A percentile compares a stretch with the other conserved stretches of the same genome.
Conservation (phyloP, 2,888 invertebrate genomes). For the Drosophila acutilabella region DNA sequence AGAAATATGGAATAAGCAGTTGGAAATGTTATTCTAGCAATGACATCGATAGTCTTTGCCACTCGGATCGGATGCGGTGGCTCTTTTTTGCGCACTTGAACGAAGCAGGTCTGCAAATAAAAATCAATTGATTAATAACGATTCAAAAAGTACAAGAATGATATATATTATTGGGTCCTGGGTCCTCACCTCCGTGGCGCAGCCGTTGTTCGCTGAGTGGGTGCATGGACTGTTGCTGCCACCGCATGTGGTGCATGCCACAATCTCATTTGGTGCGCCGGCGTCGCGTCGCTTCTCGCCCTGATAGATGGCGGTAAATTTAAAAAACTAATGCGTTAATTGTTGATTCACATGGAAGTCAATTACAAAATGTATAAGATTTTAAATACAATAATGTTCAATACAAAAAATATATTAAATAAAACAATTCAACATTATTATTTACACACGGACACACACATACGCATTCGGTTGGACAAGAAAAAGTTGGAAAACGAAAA, state of each 20-base stretch:
- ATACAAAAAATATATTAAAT: neutral
- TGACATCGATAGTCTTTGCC: constrained; percentile 97
- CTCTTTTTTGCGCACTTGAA: constrained; percentile 95
- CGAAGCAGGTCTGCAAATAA: constrained; percentile 91
- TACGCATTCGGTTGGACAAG: constrained; percentile 48
- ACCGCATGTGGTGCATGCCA: constrained; percentile 92
- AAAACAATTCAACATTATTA: constrained; percentile 27
- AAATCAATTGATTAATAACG: neutral
- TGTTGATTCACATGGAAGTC: constrained; percentile 10
- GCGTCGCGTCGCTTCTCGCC: constrained; percentile 94
- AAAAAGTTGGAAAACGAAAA: constrained; percentile 58
- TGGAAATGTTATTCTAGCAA: constrained; percentile 97
- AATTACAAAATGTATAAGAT: constrained; percentile 4
- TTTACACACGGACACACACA: constrained; percentile 52
- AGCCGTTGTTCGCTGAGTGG: constrained; percentile 94
- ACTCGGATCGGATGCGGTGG: constrained; percentile 96
- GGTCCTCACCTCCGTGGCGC: constrained; percentile 90
- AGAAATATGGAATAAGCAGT: constrained; percentile 96
- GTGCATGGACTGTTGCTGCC: constrained; percentile 89
- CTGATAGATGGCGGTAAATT: constrained; percentile 86
- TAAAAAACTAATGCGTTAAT: constrained; percentile 75
- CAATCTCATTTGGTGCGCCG: constrained; percentile 92
- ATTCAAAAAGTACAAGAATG: too few species aligned
- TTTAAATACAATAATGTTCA: constrained; percentile 4
- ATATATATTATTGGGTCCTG: neutral